Conservation (phyloP, 2,888 invertebrate species). For the Dasypolia templi region DNA sequence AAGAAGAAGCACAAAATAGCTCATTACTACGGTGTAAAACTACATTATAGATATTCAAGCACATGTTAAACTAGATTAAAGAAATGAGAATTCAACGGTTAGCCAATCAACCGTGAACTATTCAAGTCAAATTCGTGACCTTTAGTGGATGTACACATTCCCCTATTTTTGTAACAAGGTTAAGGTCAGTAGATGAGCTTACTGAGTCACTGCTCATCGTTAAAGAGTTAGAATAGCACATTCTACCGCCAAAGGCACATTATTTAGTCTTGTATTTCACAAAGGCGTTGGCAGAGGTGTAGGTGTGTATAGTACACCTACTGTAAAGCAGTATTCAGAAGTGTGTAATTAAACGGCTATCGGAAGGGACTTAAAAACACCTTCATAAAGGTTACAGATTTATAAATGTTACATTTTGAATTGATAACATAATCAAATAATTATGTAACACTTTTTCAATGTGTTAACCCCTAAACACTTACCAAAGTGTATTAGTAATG, state of each 20-base stretch:
- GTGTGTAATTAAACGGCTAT: too few species aligned
- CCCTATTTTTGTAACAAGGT: slow-evolving; percentile 4
- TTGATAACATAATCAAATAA: too few species aligned
- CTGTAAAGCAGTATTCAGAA: background rate
- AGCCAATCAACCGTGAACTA: background rate
- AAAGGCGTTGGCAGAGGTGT: background rate
- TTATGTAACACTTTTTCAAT: too few species aligned
- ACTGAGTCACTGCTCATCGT: background rate
- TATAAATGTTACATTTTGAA: too few species aligned
- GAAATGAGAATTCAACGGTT: background rate
- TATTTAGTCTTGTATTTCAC: background rate
- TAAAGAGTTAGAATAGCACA: background rate
- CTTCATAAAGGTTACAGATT: too few species aligned
- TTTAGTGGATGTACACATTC: background rate
- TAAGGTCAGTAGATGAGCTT: slow-evolving; percentile 4
- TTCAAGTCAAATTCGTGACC: slow-evolving; percentile 5
- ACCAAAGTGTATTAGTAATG: background rate
- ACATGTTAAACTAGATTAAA: background rate
- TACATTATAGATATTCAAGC: background rate
- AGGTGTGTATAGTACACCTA: background rate
- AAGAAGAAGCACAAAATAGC: too few species aligned
- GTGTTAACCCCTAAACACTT: too few species aligned
- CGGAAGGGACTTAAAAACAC: too few species aligned
- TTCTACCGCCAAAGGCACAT: background rate
- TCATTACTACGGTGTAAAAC: background rate